These are phyloP conservation scores for Heptranchias perlo DNA, from an alignment of 2,113 vertebrate species.

Conservation along the genomic window DNA sequence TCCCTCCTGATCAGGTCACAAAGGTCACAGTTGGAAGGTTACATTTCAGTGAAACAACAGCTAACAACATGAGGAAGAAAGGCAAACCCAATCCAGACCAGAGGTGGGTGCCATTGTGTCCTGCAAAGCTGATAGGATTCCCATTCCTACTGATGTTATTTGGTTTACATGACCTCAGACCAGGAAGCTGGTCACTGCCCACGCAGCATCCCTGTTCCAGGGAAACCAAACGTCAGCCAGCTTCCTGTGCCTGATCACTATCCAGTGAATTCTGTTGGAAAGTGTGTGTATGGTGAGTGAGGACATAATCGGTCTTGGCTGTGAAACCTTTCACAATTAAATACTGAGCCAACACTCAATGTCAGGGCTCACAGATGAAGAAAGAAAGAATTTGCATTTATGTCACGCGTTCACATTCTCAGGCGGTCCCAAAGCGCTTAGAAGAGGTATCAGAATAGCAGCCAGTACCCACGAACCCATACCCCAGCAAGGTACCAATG, in stretches of 20 bases:
- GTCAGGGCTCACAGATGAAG: neutral
- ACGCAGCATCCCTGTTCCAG: neutral
- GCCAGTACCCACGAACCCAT: neutral
- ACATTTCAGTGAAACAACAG: constrained; percentile 96
- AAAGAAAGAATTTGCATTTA: neutral
- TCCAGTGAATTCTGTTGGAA: no score
- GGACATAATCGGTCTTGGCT: neutral
- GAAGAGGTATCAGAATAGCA: neutral
- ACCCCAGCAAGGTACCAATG: neutral
- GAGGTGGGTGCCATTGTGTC: constrained; percentile 56
- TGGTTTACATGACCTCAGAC: neutral
- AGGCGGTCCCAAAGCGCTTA: neutral
- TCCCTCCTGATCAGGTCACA: constrained; percentile 93
- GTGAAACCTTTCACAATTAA: neutral
- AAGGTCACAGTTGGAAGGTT: constrained; percentile 93
- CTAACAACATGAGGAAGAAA: constrained; percentile 98
- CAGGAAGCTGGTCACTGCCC: neutral
- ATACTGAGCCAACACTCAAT: neutral
- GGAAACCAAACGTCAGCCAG: neutral
- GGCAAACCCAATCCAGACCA: constrained; percentile 98
- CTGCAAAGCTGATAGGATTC: accelerated
- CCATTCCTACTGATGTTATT: accelerated
- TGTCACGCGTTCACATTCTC: neutral
- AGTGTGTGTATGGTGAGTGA: constrained; percentile 32
- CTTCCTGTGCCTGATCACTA: neutral